Evolutionary conservation across 2,888 invertebrate genomes (phyloP).

Genomic region (Parnassius mnemosyne): DNA sequence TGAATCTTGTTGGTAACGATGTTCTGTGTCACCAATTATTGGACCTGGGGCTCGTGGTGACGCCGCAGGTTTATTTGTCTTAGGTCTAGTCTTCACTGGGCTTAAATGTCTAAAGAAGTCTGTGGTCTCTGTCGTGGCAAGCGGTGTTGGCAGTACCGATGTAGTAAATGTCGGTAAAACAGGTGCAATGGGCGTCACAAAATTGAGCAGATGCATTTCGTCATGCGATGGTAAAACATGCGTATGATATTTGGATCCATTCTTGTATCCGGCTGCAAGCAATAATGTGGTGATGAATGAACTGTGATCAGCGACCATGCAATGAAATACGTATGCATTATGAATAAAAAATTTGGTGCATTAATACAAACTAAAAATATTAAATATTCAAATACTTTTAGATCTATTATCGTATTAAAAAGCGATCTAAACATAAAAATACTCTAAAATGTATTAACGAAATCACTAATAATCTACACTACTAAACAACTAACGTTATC

Average conservation of each 20-base stretch:
- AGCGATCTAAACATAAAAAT: too few relatives aligned
- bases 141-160: constrained; percentile 44
- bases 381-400: too few relatives aligned
- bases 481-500: too few relatives aligned
- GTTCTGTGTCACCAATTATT: constrained; percentile 15
- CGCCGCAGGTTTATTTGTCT: constrained; percentile 44
- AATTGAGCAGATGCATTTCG: constrained; percentile 43
- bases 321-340: constrained; percentile 28
- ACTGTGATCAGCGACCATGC: constrained; percentile 34
- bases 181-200: constrained; percentile 56
- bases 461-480: too few relatives aligned
- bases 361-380: too few relatives aligned
- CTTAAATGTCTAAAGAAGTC: constrained; percentile 50
- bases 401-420: too few relatives aligned
- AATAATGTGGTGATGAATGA: constrained; percentile 58
- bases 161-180: constrained; percentile 39
- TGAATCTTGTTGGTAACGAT: constrained; percentile 25
- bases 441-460: too few relatives aligned
- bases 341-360: not conserved
- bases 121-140: constrained; percentile 45
- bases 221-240: constrained; percentile 45
- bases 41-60: constrained; percentile 32
- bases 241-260: constrained; percentile 44
- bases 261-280: constrained; percentile 63
- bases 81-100: constrained; percentile 49